A percentile compares a stretch with the other conserved stretches of the same genome.
These are phyloP conservation scores for Archips xylosteana DNA, from an alignment of 2,888 invertebrate genomes.

Conservation along the genomic window DNA sequence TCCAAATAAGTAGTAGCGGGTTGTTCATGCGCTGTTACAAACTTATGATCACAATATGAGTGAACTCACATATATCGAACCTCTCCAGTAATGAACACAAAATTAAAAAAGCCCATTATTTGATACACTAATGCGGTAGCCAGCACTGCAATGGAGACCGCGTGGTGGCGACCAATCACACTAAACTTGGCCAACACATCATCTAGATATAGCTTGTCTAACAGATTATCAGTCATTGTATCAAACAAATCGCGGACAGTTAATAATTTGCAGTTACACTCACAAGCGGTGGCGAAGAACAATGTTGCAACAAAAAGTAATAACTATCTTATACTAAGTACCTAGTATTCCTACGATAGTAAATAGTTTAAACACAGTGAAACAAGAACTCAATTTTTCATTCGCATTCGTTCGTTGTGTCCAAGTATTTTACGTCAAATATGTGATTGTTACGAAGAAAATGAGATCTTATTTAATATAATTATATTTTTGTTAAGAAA, in stretches of 20 bases:
- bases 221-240: slow-evolving; percentile 10
- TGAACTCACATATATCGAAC: background rate
- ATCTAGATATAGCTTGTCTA: slow-evolving; percentile 31
- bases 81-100: slow-evolving; percentile 17
- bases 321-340: too few relatives aligned
- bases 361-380: too few relatives aligned
- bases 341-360: too few relatives aligned
- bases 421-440: too few relatives aligned
- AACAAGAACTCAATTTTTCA: too few relatives aligned
- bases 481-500: too few relatives aligned
- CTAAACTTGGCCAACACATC: slow-evolving; percentile 38
- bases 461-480: too few relatives aligned
- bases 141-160: slow-evolving; percentile 3
- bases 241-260: background rate
- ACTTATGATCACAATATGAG: background rate
- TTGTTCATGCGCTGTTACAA: too few relatives aligned
- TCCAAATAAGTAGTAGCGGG: too few relatives aligned
- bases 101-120: slow-evolving; percentile 29
- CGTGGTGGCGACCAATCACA: slow-evolving; percentile 35
- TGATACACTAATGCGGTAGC: slow-evolving; percentile 10
- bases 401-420: too few relatives aligned
- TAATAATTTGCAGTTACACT: background rate
- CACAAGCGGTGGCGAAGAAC: background rate
- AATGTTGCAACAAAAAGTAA: background rate
- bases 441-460: too few relatives aligned